Conservation (phyloP, 1,140 invertebrate species). For the Leptopilina clavipes region DNA sequence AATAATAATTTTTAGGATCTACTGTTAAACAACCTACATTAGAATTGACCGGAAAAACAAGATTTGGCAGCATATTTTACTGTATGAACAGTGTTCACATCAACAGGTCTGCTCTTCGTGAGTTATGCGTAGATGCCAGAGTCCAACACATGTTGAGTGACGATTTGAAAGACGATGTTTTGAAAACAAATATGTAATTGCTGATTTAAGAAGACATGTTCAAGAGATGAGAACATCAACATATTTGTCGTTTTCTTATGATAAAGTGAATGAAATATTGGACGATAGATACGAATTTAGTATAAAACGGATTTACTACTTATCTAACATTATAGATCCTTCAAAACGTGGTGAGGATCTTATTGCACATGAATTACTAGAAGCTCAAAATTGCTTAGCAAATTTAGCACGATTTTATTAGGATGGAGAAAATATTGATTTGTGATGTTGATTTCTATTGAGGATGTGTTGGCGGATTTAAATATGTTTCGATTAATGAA, state of each 20-base stretch:
- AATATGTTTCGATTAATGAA: background rate
- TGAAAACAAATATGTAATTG: background rate
- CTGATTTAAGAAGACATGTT: too few species aligned
- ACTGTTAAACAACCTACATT: background rate
- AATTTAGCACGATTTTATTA: background rate
- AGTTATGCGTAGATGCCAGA: background rate
- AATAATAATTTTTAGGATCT: background rate
- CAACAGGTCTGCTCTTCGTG: background rate
- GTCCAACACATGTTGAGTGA: background rate
- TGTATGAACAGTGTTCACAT: background rate
- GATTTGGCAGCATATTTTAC: background rate
- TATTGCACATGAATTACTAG: background rate
- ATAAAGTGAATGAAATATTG: background rate
- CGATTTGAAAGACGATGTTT: background rate
- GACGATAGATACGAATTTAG: background rate
- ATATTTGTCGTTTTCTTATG: background rate
- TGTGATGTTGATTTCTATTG: too few species aligned
- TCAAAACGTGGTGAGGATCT: background rate
- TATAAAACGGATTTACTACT: background rate
- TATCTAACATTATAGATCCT: background rate
- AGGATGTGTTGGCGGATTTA: background rate
- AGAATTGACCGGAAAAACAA: background rate
- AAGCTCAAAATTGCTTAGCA: background rate
- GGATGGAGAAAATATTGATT: background rate
- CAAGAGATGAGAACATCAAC: background rate